Base-by-base conservation (phyloP, 2,888 invertebrate species). In the Chrysina gloriosa region DNA sequence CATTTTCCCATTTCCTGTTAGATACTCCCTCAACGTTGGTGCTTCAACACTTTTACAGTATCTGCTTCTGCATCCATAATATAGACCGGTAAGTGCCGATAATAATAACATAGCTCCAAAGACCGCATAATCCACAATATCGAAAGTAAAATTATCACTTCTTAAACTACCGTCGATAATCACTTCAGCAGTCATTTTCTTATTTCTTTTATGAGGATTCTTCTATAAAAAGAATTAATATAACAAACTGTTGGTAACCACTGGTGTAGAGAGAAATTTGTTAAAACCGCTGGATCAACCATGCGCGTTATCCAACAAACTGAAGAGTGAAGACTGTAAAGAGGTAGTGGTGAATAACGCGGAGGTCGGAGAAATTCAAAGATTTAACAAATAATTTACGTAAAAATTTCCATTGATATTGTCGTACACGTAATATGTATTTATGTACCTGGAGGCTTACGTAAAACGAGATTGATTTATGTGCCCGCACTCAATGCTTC, bases 11-110 rank as follows among this genome's bases (percentile, higher is more conserved):
- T 91, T 92, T 29, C 93, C 95, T 70, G 94, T 87, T 61, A 95
- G 85, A 80, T 94, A 94, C 77, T 92, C 92, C 73, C 85, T 84
- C 1, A 85, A 81, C 77, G 74, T 84, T 80, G 78, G 82, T 77
- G 81, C 84, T 6, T 85, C 84, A 65, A 84, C 83, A 14, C 78
- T 79, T 58, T 85, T 83, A 69, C 87, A 88, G 19, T 77, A 77
- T 70, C 84, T 83, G 25, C 80, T 79, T 45, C 85, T 81, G 68
- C 88, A 89, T 2, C 88, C 89, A 63, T 86, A 84, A 70, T 92
- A 94, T 50, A 94, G 78, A 1, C 95, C 95, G n/a, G 94, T 93
- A 1, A 87, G 84, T 9, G 92, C 92, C 0, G 94, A 94, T 2
- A 92, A 77, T 3, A 87, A 75, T 72, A 93, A 85, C 86, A 94